Evolutionary conservation across 2,797 vertebrate genomes (phyloP), one percentile per base, ranked within the genome.

Genomic region (Silurus lanzhouensis): DNA sequence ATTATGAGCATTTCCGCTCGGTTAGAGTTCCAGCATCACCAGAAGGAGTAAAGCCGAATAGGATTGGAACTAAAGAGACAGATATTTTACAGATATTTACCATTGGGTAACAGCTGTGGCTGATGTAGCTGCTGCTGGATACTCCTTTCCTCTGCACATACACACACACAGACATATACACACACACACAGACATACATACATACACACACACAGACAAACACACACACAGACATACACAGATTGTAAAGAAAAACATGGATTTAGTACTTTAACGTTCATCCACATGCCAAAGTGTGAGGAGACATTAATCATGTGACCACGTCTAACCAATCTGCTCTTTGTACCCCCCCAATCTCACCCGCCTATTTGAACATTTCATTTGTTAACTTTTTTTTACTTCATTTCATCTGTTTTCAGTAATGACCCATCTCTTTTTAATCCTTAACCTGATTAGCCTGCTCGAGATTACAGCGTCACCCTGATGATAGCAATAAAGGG

Each of bases 81-180:
- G 7, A 67, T 52, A 52, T 52, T 84, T 66, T 84, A 67, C 67
- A 92, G 91, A 99, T 99, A 99, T 97, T 99, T 99, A 99, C 98
- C 98, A 97, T 99, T 99, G 95, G 98, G 97, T 96, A 99, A 97
- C 95, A 97, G 97, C 96, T 98, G 97, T 94, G 96, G 96, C 94
- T 96, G 94, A 94, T 96, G 94, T 96, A 95, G 93, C 95, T 94
- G 96, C 95, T 97, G 95, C 95, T 96, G 97, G 96, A 96, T 93
- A 96, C 97, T 98, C 96, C 97, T 98, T 95, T 98, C 98, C 95
- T 98, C 98, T 99, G 97, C 96, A 96, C 95, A 93, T 93, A 95
- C 91, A 90, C 94, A 92, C 92, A 95, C 92, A 94, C 88, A 91
- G 89, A 93, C 90, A 92, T 74, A 78, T 58, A 63, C 72, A 83